phyloP scores from a whole-genome alignment of 1,140 invertebrate genomes.

The Monomorium pharaonis region DNA sequence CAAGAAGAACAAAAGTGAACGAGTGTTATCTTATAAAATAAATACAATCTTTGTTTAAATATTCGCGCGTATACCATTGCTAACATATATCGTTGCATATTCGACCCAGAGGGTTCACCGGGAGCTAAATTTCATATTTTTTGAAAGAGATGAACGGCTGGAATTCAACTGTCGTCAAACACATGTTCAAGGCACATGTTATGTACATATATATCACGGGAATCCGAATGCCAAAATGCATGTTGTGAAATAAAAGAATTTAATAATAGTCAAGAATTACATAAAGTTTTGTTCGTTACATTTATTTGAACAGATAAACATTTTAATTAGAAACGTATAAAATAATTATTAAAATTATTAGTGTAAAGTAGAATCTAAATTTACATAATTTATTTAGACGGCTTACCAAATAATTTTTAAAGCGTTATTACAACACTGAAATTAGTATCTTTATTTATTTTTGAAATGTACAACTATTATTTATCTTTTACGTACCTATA shows the following conservation, averaged over 20 bases:
- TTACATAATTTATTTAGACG: not conserved
- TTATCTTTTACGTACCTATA: not conserved
- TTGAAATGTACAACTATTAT: not conserved
- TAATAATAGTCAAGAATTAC: not conserved
- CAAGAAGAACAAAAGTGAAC: not conserved
- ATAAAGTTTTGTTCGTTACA: not conserved
- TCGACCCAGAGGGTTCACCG: not conserved
- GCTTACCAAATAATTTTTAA: not conserved
- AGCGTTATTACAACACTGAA: not conserved
- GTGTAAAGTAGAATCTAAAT: not conserved
- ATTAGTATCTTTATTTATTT: not conserved
- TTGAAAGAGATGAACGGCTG: not conserved
- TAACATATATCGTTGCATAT: not conserved
- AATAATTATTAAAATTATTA: not conserved
- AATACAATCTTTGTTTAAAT: constrained; percentile 33
- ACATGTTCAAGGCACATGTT: not conserved
- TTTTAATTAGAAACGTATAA: not conserved
- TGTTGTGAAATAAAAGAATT: not conserved
- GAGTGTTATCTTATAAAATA: constrained; percentile 32
- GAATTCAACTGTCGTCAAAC: constrained; percentile 15
- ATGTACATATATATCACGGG: not conserved
- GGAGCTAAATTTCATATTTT: constrained; percentile 39
- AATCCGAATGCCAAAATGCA: not conserved
- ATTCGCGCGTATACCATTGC: not conserved
- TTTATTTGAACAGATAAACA: not conserved